phyloP scores from a whole-genome alignment of 2,797 vertebrate species.

The Muscicapa comitata region DNA sequence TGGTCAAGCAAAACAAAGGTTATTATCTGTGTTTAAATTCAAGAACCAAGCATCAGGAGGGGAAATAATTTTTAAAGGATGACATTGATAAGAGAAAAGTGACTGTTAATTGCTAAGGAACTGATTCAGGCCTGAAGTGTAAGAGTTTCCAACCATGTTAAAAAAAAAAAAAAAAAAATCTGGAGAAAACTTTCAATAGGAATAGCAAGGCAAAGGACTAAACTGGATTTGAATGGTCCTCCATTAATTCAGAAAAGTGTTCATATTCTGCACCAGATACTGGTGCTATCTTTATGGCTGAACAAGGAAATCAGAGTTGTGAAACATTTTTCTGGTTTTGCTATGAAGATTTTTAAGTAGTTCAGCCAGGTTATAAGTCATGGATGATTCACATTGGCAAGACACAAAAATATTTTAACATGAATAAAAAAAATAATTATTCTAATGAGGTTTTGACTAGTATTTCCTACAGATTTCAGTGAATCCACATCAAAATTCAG shows the following conservation, averaged over 20 bases:
- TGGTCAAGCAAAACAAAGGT: background rate
- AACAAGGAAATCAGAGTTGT: background rate
- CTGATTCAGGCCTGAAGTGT: background rate
- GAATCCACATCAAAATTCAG: background rate
- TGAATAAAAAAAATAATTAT: background rate
- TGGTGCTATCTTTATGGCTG: background rate
- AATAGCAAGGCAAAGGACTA: background rate
- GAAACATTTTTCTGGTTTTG: background rate
- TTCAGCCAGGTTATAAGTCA: background rate
- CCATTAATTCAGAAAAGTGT: background rate
- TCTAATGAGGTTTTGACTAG: background rate
- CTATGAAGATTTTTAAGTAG: background rate
- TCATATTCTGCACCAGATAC: background rate
- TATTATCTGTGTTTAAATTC: background rate
- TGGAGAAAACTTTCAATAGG: background rate
- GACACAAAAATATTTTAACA: background rate
- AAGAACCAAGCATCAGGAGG: background rate
- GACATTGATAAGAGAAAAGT: background rate
- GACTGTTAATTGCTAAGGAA: background rate
- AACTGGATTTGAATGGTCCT: background rate
- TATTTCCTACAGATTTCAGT: background rate
- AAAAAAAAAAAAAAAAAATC: background rate
- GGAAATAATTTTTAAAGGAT: background rate
- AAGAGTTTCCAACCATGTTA: background rate
- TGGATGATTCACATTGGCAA: background rate